Percentiles rank a stretch among this genome's conserved stretches.
Evolutionary conservation across 2,888 invertebrate genomes (phyloP).

Genomic region (Agriotes lineatus): DNA sequence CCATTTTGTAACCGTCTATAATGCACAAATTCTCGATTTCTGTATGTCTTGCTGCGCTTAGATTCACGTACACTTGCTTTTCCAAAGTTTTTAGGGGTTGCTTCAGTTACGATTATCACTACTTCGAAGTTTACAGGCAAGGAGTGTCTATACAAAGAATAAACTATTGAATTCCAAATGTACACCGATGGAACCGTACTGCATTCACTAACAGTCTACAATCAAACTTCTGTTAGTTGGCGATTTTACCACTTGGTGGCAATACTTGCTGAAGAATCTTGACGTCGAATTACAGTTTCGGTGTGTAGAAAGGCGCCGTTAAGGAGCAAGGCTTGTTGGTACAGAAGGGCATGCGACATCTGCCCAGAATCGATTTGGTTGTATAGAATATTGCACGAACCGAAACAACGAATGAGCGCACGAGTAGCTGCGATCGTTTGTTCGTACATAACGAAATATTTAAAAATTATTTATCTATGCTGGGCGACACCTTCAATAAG

Average conservation of each 20-base stretch:
- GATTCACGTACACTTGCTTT: constrained; percentile 53
- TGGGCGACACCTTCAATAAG: too few relatives aligned
- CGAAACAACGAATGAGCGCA: too few relatives aligned
- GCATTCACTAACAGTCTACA: constrained; percentile 28
- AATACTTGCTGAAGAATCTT: constrained; percentile 39
- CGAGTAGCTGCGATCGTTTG: too few relatives aligned
- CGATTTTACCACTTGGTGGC: constrained; percentile 51
- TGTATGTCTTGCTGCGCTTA: constrained; percentile 55
- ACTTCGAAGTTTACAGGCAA: constrained; percentile 54
- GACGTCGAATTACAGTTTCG: too few relatives aligned
- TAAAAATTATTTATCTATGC: too few relatives aligned
- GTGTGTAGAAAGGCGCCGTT: too few relatives aligned
- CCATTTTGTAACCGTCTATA: constrained; percentile 63
- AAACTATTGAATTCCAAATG: constrained; percentile 55
- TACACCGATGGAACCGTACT: constrained; percentile 51
- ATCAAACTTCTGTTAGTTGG: constrained; percentile 43
- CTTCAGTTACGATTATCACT: constrained; percentile 56
- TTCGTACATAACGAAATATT: too few relatives aligned
- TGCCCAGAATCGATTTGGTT: too few relatives aligned
- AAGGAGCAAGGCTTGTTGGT: too few relatives aligned
- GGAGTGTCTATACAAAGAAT: constrained; percentile 60
- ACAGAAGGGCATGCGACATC: too few relatives aligned
- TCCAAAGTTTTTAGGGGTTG: constrained; percentile 53
- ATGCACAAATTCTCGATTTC: constrained; percentile 58
- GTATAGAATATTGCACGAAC: too few relatives aligned